Conservation (phyloP, 2,888 invertebrate species). For the Eristalinus sepulchralis region DNA sequence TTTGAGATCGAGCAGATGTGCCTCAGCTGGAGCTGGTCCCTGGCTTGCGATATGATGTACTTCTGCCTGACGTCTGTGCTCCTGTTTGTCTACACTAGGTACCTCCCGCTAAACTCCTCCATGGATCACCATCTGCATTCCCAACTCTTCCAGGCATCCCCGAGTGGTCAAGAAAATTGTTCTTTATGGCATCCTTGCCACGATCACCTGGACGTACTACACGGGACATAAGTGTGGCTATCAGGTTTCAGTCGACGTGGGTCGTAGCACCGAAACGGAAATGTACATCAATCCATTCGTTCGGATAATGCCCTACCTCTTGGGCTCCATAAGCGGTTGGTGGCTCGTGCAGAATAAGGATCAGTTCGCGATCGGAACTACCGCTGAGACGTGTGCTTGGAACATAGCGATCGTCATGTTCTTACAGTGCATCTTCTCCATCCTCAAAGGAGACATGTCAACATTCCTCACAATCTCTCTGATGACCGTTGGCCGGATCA, state of each 20-base stretch:
- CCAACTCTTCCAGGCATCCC: slow-evolving; percentile 75
- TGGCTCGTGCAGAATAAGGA: slow-evolving; percentile 77
- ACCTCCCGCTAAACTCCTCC: slow-evolving; percentile 57
- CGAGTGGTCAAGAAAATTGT: slow-evolving; percentile 74
- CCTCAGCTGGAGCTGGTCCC: slow-evolving; percentile 81
- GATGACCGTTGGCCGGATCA: slow-evolving; percentile 82
- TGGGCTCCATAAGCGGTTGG: slow-evolving; percentile 82
- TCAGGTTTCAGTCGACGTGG: slow-evolving; percentile 79
- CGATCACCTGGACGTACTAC: slow-evolving; percentile 76
- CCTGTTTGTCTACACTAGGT: slow-evolving; percentile 79
- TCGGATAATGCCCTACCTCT: slow-evolving; percentile 81
- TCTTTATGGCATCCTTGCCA: slow-evolving; percentile 71
- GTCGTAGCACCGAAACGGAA: slow-evolving; percentile 79
- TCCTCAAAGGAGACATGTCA: slow-evolving; percentile 80
- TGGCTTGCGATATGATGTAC: slow-evolving; percentile 81
- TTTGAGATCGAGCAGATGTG: slow-evolving; percentile 79
- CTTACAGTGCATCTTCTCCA: slow-evolving; percentile 79
- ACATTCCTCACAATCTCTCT: slow-evolving; percentile 81
- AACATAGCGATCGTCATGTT: slow-evolving; percentile 77
- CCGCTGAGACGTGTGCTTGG: slow-evolving; percentile 77
- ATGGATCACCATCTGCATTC: neutral
- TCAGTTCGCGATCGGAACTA: slow-evolving; percentile 74
- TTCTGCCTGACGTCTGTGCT: slow-evolving; percentile 77
- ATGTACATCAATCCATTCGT: slow-evolving; percentile 83
- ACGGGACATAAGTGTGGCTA: slow-evolving; percentile 76